Conservation (phyloP, 1,140 invertebrate species). For the Phymorhynchus buccinoides region DNA sequence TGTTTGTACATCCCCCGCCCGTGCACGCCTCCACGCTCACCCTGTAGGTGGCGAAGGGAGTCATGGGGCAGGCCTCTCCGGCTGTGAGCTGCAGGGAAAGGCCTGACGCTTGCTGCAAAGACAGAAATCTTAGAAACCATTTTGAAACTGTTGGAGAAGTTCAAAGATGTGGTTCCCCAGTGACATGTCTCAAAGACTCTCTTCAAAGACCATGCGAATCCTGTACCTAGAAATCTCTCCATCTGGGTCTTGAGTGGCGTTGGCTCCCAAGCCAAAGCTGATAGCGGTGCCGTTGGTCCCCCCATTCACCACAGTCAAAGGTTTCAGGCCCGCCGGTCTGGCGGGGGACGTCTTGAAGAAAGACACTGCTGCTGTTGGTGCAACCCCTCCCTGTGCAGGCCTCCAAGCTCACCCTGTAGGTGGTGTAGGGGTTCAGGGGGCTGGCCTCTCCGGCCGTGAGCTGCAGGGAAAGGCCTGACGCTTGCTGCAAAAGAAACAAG, state of each 20-base stretch:
- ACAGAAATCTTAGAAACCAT: too few species aligned
- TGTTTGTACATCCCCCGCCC: conserved; percentile 61
- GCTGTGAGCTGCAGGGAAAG: neutral
- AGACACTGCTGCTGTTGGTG: conserved; percentile 53
- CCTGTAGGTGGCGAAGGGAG: conserved; percentile 59
- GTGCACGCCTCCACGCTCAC: conserved; percentile 63
- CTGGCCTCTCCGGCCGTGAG: too few species aligned
- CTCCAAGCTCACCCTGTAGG: conserved; percentile 56
- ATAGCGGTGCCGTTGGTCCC: conserved; percentile 50
- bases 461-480: conserved; percentile 48
- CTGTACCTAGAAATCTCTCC: conserved; percentile 62
- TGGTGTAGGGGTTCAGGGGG: conserved; percentile 56
- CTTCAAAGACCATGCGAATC: too few species aligned
- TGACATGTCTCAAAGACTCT: too few species aligned
- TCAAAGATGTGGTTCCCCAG: too few species aligned
- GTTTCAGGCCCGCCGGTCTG: conserved; percentile 61
- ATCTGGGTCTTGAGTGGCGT: conserved; percentile 63
- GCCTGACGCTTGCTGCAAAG: neutral
- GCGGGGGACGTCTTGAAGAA: conserved; percentile 55
- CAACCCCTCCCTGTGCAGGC: conserved; percentile 67
- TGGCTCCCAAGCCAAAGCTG: conserved; percentile 56
- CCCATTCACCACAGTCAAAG: conserved; percentile 46
- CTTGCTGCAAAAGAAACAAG: conserved; percentile 55
- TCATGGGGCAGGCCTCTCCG: conserved; percentile 39
- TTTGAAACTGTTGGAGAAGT: too few species aligned